These are phyloP conservation scores for Noctilio leporinus DNA, from an alignment of 2,113 vertebrate species.

Conservation along the genomic window DNA sequence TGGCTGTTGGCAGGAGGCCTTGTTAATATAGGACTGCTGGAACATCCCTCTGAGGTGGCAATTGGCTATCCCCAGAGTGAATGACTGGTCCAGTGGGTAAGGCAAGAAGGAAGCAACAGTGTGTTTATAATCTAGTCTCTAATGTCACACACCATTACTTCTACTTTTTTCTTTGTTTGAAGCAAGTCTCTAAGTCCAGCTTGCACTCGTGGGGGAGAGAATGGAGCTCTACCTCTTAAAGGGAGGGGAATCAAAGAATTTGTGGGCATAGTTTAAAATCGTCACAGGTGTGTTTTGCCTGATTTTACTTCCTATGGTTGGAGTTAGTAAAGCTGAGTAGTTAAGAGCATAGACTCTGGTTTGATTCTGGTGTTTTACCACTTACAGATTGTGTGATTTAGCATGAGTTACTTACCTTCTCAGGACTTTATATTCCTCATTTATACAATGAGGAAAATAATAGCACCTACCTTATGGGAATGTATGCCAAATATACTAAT, in stretches of 20 bases:
- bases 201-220: background rate
- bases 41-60: background rate
- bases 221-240: background rate
- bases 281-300: background rate
- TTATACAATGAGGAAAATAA: background rate
- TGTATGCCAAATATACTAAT: background rate
- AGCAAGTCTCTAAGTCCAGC: background rate
- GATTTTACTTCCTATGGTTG: background rate
- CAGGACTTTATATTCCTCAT: background rate
- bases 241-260: background rate
- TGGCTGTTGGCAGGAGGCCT: background rate
- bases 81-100: background rate
- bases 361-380: background rate
- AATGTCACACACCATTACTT: background rate
- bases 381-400: background rate
- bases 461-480: background rate
- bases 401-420: background rate
- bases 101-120: background rate
- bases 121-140: background rate
- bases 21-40: background rate
- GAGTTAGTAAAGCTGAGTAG: background rate
- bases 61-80: background rate
- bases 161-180: background rate
- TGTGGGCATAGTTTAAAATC: background rate
- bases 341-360: background rate